These are phyloP conservation scores for Polydrusus tereticollis DNA, from an alignment of 2,888 invertebrate species.

Conservation along the genomic window DNA sequence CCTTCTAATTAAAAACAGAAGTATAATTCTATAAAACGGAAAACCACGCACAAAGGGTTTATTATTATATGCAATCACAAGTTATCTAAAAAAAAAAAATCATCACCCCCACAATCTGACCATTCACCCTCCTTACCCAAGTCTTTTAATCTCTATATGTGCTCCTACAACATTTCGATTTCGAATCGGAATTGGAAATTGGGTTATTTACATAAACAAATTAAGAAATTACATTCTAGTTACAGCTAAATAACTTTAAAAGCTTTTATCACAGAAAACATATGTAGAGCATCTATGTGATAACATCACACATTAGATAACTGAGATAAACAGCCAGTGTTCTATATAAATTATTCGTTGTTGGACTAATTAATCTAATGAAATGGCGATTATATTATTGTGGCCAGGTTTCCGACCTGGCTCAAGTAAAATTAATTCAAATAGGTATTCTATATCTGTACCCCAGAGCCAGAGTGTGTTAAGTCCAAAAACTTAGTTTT, in stretches of 20 bases:
- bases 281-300: neutral
- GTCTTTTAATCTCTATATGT: no score
- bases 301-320: neutral
- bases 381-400: neutral
- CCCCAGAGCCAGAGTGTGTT: no score
- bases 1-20: neutral
- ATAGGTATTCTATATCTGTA: no score
- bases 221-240: neutral
- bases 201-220: neutral
- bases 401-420: no score
- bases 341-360: neutral
- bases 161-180: neutral
- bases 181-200: neutral
- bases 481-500: no score
- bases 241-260: neutral
- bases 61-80: no score
- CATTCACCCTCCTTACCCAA: no score
- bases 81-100: neutral
- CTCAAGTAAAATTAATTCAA: neutral
- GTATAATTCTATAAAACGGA: conserved; percentile 2
- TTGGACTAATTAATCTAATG: neutral
- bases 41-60: neutral
- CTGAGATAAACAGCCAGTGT: neutral
- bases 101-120: neutral
- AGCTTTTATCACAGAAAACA: neutral